These are phyloP conservation scores for Chaenocephalus aceratus DNA, from an alignment of 2,113 vertebrate genomes.

Conservation along the genomic window DNA sequence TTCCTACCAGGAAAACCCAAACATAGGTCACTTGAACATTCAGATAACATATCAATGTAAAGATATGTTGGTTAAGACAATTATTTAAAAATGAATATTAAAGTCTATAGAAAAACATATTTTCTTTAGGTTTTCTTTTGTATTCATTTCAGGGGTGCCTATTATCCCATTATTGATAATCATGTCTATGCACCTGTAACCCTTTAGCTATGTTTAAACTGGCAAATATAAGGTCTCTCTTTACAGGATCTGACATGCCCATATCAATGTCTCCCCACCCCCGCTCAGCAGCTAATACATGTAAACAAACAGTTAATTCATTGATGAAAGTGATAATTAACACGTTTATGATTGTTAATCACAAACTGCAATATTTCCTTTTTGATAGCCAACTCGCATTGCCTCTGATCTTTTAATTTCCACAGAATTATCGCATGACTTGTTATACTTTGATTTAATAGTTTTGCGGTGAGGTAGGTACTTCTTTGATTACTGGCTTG, in stretches of 20 bases:
- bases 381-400: neutral
- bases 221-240: no score
- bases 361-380: neutral
- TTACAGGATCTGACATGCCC: no score
- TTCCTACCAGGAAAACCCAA: neutral
- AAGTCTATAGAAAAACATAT: no score
- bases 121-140: no score
- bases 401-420: neutral
- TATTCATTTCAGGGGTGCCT: no score
- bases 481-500: conserved; percentile 20
- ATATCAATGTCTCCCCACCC: neutral
- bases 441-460: conserved; percentile 3
- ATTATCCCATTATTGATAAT: no score
- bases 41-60: neutral
- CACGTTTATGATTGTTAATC: neutral
- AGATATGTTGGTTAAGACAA: no score
- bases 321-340: neutral
- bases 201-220: no score
- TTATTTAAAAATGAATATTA: no score
- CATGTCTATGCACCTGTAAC: no score
- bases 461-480: conserved; percentile 14
- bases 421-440: neutral
- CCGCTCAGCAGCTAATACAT: neutral
- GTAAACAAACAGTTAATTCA: neutral
- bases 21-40: neutral